Conservation (phyloP, 2,797 vertebrate genomes). For the Sitta carolinensis region DNA sequence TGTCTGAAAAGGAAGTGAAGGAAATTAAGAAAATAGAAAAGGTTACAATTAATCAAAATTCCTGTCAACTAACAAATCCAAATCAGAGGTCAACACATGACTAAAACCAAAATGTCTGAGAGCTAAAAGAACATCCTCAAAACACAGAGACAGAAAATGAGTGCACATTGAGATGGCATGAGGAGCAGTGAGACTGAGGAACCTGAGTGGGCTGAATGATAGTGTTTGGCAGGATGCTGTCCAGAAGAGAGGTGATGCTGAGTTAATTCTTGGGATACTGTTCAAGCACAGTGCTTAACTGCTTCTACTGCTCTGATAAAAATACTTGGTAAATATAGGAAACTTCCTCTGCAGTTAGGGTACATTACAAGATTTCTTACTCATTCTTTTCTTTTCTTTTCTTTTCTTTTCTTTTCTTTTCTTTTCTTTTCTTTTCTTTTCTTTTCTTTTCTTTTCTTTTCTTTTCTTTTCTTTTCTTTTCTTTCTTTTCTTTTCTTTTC, state of each 20-base stretch:
- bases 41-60: neutral
- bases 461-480: rapidly evolving
- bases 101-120: neutral
- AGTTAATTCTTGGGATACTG: neutral
- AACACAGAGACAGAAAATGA: neutral
- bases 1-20: neutral
- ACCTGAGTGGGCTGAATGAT: neutral
- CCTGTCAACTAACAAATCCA: neutral
- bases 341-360: neutral
- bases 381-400: too few relatives aligned
- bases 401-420: too few relatives aligned
- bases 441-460: too few relatives aligned
- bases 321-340: neutral
- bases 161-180: neutral
- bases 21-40: neutral
- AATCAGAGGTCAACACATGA: neutral
- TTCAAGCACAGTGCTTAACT: neutral
- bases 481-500: rapidly evolving
- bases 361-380: neutral
- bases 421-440: neutral
- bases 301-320: neutral
- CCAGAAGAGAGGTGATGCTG: neutral
- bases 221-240: neutral
- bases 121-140: neutral
- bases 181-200: neutral